Base-by-base conservation (phyloP, 2,113 vertebrate species). In the Bos taurus region DNA sequence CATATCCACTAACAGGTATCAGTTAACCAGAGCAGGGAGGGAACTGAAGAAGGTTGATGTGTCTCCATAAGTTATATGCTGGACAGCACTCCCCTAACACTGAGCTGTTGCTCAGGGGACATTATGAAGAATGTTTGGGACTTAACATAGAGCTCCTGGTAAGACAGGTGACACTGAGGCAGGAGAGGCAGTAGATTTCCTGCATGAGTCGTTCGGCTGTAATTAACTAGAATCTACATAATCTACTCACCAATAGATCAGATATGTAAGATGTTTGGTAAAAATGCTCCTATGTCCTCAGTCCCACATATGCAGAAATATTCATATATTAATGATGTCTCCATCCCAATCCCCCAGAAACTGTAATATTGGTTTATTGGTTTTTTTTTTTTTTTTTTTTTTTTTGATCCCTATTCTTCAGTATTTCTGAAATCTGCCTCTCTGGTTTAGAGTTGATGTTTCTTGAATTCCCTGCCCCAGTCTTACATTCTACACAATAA, bases 11-110 rank as follows among this genome's bases (percentile, higher is more conserved):
- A 26, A 62, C 28, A 90, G 50, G 33, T 36, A 36, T 67, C 16
- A 36, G 15, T 36, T 67, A n/a, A 15, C 2, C 21, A 3, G 6
- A 46, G 9, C 14, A 74, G 17, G 3, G 30, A 15, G 14, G 0
- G 1, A 28, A 3, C 6, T 16, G 2, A 1, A n/a, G 26, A 83
- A 71, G 6, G 1, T 54, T 3, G 21, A 40, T 19, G 2, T 9
- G 5, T 12, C 6, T 90, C 7, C 10, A 21, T 3, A 28, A 48
- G 1, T 5, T 10, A 7, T 15, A 40, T 16, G 3, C 3, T 46
- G 4, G 5, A 3, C 54, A 54, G 54, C 17, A 0, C 54, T 54
- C 54, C 54, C 5, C 81, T n/a, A 33, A 40, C 36, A 92, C 3
- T 2, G 16, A 59, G 14, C 15, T 60, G 3, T 19, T 46, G 13